Conservation (phyloP, 2,113 vertebrate genomes). For the Pelecanoides urinatrix region DNA sequence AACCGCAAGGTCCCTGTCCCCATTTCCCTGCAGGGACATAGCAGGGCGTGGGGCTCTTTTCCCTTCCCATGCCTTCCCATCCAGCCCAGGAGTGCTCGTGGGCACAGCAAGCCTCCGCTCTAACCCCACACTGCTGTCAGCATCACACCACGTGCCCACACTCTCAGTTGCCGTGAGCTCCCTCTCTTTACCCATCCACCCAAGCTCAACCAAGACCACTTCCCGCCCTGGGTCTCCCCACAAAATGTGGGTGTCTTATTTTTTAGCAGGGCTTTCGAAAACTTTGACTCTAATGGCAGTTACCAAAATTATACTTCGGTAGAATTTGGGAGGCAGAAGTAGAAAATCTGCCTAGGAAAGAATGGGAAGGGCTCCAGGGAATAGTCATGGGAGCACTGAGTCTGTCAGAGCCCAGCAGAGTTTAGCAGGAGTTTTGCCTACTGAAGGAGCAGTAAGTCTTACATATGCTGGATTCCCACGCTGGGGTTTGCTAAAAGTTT, state of each 20-base stretch:
- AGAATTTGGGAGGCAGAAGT: not conserved
- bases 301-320: not conserved
- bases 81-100: not conserved
- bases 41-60: not conserved
- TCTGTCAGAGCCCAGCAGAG: not conserved
- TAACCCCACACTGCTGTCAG: not conserved
- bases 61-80: not conserved
- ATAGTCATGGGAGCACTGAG: not conserved
- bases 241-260: not conserved
- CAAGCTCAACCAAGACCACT: not conserved
- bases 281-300: not conserved
- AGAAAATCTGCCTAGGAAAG: not conserved
- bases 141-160: fast-evolving
- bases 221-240: not conserved
- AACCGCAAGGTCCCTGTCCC: not conserved
- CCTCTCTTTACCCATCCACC: not conserved
- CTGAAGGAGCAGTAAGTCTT: not conserved
- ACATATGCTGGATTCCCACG: not conserved
- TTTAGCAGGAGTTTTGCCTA: not conserved
- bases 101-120: not conserved
- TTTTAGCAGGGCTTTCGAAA: not conserved
- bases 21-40: not conserved
- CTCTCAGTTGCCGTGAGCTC: not conserved
- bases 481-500: not conserved
- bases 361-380: not conserved